Base-by-base conservation (phyloP, 2,888 invertebrate genomes). In the Patella depressa region DNA sequence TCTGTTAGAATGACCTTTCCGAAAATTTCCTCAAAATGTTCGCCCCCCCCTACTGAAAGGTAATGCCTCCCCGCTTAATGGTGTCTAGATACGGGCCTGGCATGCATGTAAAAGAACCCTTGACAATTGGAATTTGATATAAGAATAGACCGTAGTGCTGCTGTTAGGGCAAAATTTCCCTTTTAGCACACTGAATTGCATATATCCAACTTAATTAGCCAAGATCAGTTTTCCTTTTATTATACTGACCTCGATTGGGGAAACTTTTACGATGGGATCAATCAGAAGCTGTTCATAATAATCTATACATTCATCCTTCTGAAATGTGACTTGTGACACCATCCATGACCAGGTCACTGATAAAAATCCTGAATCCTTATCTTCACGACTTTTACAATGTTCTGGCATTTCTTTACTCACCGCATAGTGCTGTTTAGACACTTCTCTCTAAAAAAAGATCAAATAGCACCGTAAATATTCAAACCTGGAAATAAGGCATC, bases 191-290 rank as follows among this genome's bases (percentile, higher is more conserved):
- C 34, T 3, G 4, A 0, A 34, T 34, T 4, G 34, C 7, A 7
- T 5, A 34, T 34, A 34, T 34, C 34, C 34, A 34, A 5, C 34
- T 34, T 45, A 4, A 7, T 45, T 45, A 45, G 45, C 9, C 1
- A 9, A 45, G 45, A 45, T 45, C 7, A 45, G 45, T 45, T 45
- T 45, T 45, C 9, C 9, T 45, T 7, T 45, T 45, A 45, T 45
- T 1, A 17, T 2, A n/a, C 78, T 53, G 55, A 85, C 85, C 83
- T 83, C 82, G 24, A 83, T 81, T 2, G 83, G 83, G 17, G 81
- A 77, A 19, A 85, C 85, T 55, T 80, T 84, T 80, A 82, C 81
- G 59, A 83, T 69, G 7, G 85, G 84, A 57, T 84, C 83, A 4
- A 83, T 77, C 53, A 83, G 45, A 19, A 85, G 45, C 54, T 76